Base-by-base conservation (phyloP, 2,797 vertebrate species). In the Eupleurogrammus muticus region DNA sequence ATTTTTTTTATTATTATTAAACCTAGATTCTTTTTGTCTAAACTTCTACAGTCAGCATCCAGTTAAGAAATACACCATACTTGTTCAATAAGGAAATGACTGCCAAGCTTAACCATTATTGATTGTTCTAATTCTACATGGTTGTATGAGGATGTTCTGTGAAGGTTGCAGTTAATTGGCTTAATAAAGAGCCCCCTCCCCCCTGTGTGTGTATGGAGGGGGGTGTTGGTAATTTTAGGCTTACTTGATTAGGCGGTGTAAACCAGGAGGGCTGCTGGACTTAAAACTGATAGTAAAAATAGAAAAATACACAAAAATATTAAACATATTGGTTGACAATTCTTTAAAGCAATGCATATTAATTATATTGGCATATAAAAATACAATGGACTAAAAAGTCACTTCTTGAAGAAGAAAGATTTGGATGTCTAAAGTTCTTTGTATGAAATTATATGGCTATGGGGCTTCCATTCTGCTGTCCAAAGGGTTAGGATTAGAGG, bases 151-250 rank as follows among this genome's bases (percentile, higher is more conserved):
- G 46, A 3, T 35, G 23, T 9, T 52, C 51, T 7, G 35, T 11
- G 62, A 46, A 34, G 16, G 49, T 47, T 21, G 28, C n/a, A 53
- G 69, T 52, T 60, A 74, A 58, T 21, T 38, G 28, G 64, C 44
- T 60, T 66, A 36, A 57, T 73, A 44, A 74, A 59, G 69, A 54
- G 28, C 2, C 0, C 0, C 5, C 11, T 49, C 46, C 1, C 13
- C 3, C 19, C 23, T 34, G 32, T 36, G 49, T 14, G 57, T 16
- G 48, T 17, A 34, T 73, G 35, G 28, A 11, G n/a, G 51, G 28
- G 10, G 38, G 46, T 16, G 52, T 5, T 23, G 16, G 47, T 5
- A 19, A n/a, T 0, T 23, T 3, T 10, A 20, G 13, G 3, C 4
- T 20, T 7, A 17, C 32, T 47, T 32, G 35, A 62, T 34, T 21